phyloP scores from a whole-genome alignment of 2,113 vertebrate species.

The Anhinga rufa region DNA sequence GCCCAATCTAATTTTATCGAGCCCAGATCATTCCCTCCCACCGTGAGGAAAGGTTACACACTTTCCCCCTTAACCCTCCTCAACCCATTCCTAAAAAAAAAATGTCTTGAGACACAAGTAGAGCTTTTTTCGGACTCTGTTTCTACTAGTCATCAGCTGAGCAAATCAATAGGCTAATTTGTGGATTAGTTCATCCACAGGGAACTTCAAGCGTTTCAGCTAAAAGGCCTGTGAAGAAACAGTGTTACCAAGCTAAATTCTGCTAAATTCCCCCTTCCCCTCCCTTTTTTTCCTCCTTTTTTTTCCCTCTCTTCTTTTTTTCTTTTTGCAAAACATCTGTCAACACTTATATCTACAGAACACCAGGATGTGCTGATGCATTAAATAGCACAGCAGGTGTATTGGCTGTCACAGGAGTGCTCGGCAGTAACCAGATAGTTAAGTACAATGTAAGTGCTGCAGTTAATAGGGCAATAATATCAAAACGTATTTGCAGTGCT shows the following conservation, averaged over 20 bases:
- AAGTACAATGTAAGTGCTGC: not conserved
- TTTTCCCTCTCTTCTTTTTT: not conserved
- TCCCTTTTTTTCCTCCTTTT: not conserved
- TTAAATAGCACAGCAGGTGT: conserved; percentile 44
- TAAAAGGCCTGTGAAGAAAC: not conserved
- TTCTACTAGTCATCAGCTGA: not conserved
- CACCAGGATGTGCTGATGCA: conserved; percentile 30
- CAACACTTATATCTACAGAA: not conserved
- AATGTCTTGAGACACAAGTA: not conserved
- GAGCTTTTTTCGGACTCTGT: not conserved
- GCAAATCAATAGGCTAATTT: not conserved
- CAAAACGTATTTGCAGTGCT: not conserved
- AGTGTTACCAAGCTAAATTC: not conserved
- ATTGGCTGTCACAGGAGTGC: not conserved
- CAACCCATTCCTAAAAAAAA: not conserved
- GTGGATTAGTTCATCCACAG: not conserved
- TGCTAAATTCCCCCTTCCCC: not conserved
- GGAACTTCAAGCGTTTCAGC: not conserved
- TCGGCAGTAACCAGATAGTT: not conserved
- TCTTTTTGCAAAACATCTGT: not conserved
- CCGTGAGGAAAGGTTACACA: not conserved
- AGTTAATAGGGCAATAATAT: not conserved
- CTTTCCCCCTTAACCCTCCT: not conserved
- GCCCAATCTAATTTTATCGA: not conserved
- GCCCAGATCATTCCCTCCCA: not conserved